A percentile compares a stretch with the other conserved stretches of the same genome.
phyloP scores from a whole-genome alignment of 2,113 vertebrate genomes.

The Camelus bactrianus region DNA sequence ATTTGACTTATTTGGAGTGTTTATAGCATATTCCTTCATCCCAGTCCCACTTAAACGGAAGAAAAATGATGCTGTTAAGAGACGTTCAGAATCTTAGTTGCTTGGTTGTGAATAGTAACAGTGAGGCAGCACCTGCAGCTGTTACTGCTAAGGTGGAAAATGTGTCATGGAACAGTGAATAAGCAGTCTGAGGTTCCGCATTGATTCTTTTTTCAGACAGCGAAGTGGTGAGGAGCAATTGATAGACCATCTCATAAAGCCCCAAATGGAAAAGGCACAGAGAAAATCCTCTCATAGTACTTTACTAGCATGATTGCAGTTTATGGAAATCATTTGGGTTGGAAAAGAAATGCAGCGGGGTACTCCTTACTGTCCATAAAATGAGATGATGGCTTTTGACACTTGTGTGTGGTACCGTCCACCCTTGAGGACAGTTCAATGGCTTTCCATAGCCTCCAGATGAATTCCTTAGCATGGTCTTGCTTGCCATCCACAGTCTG shows the following conservation, averaged over 20 bases:
- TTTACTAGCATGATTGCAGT: not conserved
- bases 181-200: not conserved
- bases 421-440: not conserved
- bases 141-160: not conserved
- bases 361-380: not conserved
- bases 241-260: not conserved
- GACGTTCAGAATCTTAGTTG: not conserved
- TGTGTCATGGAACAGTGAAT: not conserved
- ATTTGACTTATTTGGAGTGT: not conserved
- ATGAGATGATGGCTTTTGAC: not conserved
- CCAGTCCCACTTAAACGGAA: not conserved
- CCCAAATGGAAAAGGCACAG: not conserved
- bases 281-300: not conserved
- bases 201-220: not conserved
- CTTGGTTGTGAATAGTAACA: not conserved
- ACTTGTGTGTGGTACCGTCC: too few species aligned
- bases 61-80: not conserved
- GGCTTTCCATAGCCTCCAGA: not conserved
- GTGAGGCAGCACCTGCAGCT: not conserved
- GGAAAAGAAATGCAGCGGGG: not conserved
- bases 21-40: not conserved
- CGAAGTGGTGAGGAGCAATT: not conserved
- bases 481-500: not conserved
- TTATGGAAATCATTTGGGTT: not conserved
- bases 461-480: not conserved